Base-by-base conservation (phyloP, 2,888 invertebrate genomes). In the Empis stercorea region DNA sequence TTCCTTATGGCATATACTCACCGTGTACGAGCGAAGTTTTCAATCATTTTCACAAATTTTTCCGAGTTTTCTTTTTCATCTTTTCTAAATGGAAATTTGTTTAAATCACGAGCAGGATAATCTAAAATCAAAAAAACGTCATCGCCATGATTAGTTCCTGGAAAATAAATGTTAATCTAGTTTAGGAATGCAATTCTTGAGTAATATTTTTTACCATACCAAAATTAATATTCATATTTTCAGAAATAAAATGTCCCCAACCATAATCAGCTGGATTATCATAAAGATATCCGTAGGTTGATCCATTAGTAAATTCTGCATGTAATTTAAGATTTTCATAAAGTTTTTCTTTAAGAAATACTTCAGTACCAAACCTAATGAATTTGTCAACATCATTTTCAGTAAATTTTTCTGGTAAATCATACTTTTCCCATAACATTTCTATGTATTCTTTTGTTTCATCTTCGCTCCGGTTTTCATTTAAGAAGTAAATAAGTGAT, bases 401-500 rank as follows among this genome's bases (percentile, higher is more conserved):
- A n/a, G 13, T n/a, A 7, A 34, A n/a, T 34, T 34, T n/a, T 13
- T 34, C n/a, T 13, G 13, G n/a, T 2, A 34, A 34, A 34, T 34
- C 13, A 34, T 34, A 34, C 13, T 34, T 34, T 34, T 34, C 2
- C n/a, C n/a, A n/a, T 10, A 34, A 5, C n/a, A n/a, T 10, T n/a
- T 34, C n/a, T 2, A n/a, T n/a, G 13, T n/a, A 34, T n/a, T 34
- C 3, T 34, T n/a, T n/a, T 4, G 4, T 13, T n/a, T 34, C 34
- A 2, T 34, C n/a, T 4, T n/a, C n/a, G 13, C n/a, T n/a, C 11
- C 7, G 2, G 13, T 47, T 30, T 23, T 76, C 75, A 55, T 79
- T 76, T 62, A 71, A 80, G 57, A 78, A 76, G 46, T 80, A 73
- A 49, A 79, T 71, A 52, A 71, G 60, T 44, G 78, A 75, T 3